Conservation (phyloP, 2,113 vertebrate species). For the Rhinichthys klamathensis region DNA sequence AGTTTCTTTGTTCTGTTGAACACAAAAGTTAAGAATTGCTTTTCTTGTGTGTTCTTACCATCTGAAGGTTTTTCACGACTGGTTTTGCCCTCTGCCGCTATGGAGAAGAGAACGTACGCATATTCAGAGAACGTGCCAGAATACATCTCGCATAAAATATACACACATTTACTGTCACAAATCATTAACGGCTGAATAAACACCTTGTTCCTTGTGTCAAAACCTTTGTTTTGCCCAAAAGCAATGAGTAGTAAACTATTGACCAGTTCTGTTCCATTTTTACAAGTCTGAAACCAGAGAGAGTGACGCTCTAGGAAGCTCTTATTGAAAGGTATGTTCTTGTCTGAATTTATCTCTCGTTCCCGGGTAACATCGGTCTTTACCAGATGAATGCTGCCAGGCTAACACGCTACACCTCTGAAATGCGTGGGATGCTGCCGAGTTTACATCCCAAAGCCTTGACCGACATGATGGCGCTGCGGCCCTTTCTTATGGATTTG, state of each 20-base stretch:
- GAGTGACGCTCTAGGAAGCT: not conserved
- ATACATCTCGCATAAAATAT: not conserved
- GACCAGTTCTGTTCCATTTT: not conserved
- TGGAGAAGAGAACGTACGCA: conserved; percentile 56
- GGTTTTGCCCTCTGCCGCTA: conserved; percentile 92
- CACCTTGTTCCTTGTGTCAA: conserved; percentile 14
- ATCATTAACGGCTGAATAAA: conserved; percentile 46
- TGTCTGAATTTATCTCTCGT: conserved; percentile 34
- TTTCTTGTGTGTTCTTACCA: conserved; percentile 75
- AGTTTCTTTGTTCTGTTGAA: no score
- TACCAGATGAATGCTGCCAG: conserved; percentile 55
- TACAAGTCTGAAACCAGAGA: not conserved
- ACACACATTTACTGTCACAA: conserved; percentile 27
- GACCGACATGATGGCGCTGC: conserved; percentile 60
- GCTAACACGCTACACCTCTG: conserved; percentile 68
- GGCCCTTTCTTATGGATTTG: conserved; percentile 73
- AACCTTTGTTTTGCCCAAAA: conserved; percentile 25
- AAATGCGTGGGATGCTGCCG: conserved; percentile 64
- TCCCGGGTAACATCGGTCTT: conserved; percentile 21
- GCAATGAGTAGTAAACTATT: conserved; percentile 16
- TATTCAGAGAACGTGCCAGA: no score
- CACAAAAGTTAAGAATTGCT: not conserved
- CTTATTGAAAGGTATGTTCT: conserved; percentile 22
- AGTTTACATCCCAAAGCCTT: conserved; percentile 62
- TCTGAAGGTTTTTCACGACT: conserved; percentile 78